phyloP scores from a whole-genome alignment of 2,113 vertebrate genomes.

The Lichenostomus cassidix region DNA sequence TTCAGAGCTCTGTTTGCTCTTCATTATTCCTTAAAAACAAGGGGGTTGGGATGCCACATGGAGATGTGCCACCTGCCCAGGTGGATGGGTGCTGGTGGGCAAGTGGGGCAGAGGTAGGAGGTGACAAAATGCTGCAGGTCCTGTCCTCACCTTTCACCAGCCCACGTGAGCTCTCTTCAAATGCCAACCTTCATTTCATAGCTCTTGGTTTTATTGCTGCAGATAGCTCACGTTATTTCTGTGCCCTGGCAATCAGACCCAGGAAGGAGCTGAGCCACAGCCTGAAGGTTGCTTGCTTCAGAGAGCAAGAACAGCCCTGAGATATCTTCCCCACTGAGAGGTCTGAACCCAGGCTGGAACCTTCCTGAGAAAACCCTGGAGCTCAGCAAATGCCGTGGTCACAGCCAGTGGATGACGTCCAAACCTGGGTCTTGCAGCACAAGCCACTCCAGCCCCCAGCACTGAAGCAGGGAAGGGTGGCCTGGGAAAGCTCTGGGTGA shows the following conservation, averaged over 20 bases:
- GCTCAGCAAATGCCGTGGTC: neutral
- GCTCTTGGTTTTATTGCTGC: neutral
- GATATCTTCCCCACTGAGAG: neutral
- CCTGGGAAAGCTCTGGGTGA: neutral
- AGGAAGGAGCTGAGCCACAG: neutral
- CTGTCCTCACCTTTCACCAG: neutral
- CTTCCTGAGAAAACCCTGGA: fast-evolving
- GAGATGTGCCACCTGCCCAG: neutral
- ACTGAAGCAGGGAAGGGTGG: neutral
- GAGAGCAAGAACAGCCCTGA: neutral
- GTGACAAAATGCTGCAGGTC: neutral
- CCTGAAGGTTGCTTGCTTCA: neutral
- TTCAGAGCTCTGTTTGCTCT: neutral
- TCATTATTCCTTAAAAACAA: neutral
- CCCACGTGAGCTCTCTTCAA: neutral
- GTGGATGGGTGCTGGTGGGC: neutral
- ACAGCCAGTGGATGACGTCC: neutral
- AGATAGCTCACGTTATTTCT: neutral
- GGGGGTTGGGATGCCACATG: neutral
- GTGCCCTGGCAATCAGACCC: neutral
- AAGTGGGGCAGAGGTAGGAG: neutral
- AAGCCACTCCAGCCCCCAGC: neutral
- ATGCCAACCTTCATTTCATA: neutral
- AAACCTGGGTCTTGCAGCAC: neutral
- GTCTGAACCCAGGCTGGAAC: neutral